phyloP scores from a whole-genome alignment of 2,113 vertebrate species.

The Malurus elegans region DNA sequence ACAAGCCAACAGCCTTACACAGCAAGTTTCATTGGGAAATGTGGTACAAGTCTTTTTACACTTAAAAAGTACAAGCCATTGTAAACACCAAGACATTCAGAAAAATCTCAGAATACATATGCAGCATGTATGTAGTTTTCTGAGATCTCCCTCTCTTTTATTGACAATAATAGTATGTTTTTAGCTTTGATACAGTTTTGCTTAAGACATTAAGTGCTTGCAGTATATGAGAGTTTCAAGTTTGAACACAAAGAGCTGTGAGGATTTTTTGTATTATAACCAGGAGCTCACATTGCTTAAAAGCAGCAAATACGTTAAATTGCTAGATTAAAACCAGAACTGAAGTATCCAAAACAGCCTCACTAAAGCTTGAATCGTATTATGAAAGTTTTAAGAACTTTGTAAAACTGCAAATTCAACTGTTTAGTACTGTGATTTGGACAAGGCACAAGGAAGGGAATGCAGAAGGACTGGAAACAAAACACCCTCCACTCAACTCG shows the following conservation, averaged over 20 bases:
- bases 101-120: not conserved
- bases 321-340: not conserved
- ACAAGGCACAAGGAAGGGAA: not conserved
- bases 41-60: not conserved
- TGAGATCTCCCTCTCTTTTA: not conserved
- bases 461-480: not conserved
- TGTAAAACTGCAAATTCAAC: not conserved
- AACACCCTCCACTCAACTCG: not conserved
- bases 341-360: not conserved
- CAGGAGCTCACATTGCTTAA: not conserved
- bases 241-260: not conserved
- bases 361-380: fast-evolving
- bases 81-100: not conserved
- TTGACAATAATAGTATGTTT: not conserved
- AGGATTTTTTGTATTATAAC: not conserved
- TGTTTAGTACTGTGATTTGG: not conserved
- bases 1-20: not conserved
- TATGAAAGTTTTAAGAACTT: not conserved
- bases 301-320: not conserved
- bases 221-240: not conserved
- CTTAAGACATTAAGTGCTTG: not conserved
- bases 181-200: not conserved
- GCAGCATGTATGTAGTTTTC: fast-evolving
- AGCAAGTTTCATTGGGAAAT: not conserved
- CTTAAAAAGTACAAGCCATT: not conserved